phyloP scores from a whole-genome alignment of 2,888 invertebrate species.

The Timema podura region DNA sequence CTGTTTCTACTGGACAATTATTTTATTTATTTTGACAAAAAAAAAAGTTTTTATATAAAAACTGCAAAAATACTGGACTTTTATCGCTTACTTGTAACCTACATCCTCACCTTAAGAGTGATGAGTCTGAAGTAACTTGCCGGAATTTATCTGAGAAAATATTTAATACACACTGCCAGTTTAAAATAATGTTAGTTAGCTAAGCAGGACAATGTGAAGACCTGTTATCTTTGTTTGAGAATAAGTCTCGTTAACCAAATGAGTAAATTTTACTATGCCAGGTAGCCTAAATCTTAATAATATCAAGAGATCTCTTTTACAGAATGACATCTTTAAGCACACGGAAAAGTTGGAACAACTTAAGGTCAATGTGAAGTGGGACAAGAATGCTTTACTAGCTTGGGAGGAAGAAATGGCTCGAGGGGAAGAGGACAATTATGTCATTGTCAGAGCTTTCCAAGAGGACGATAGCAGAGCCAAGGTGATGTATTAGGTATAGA shows the following conservation, averaged over 20 bases:
- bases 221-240: background rate
- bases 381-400: conserved; percentile 60
- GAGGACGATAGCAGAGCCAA: conserved; percentile 66
- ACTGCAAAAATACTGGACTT: too few relatives aligned
- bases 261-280: background rate
- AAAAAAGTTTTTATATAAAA: too few relatives aligned
- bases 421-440: conserved; percentile 56
- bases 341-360: conserved; percentile 57
- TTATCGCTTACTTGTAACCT: too few relatives aligned
- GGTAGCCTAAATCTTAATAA: background rate
- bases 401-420: conserved; percentile 64
- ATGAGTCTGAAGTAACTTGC: too few relatives aligned
- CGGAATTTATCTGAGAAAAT: background rate
- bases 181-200: too few relatives aligned
- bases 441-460: conserved; percentile 68
- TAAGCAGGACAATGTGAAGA: too few relatives aligned
- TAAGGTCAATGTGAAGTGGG: conserved; percentile 65
- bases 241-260: background rate
- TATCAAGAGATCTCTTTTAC: background rate
- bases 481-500: conserved; percentile 39
- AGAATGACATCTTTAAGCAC: conserved; percentile 24
- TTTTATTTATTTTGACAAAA: too few relatives aligned
- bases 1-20: too few relatives aligned
- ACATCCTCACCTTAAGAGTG: too few relatives aligned
- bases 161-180: background rate